Evolutionary conservation across 2,113 vertebrate species (phyloP), one percentile per base, ranked within the genome.

Genomic region (Sebastes fasciatus): DNA sequence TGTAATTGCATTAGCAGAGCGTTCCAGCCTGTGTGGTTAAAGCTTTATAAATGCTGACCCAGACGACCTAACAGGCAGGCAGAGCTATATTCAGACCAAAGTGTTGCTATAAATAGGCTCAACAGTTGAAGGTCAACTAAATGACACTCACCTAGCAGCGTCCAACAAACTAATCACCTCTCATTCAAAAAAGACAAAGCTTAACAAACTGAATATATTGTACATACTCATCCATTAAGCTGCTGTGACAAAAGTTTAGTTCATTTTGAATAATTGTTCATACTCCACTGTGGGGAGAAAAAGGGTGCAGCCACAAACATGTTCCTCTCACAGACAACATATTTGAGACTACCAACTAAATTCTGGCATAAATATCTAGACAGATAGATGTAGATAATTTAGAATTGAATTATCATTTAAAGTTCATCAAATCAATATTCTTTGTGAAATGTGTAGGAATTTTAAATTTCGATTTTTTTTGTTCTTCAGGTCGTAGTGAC

Each of bases 61-160:
- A 84, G 77, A 82, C 34, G 73, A 93, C 86, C 92, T 60, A 74
- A 85, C 78, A 80, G 69, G 66, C 63, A 52, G 65, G 73, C 77
- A 34, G 75, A 70, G 77, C 88, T 94, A 93, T 93, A 92, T 90
- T 90, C 87, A 93, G 85, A 88, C 73, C 77, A 61, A 79, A 86
- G 85, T 78, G 86, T 81, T 68, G 40, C 92, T 91, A 93, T 90
- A 78, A 95, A 95, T 93, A 95, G 89, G 9, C 82, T 79, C 57
- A 46, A 46, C 73, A 75, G 57, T 34, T 80, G 83, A 90, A 88
- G 81, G 85, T 88, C 82, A 48, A 40, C 75, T 87, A 75, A 86
- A 91, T 92, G 84, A 90, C 86, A 78, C 58, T 82, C 57, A 26
- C 8, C 23, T n/a, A 10, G 6, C 61, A 64, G 8, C 74, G 73